Base-by-base conservation (phyloP, 2,888 invertebrate genomes). In the Hyppa rectilinea region DNA sequence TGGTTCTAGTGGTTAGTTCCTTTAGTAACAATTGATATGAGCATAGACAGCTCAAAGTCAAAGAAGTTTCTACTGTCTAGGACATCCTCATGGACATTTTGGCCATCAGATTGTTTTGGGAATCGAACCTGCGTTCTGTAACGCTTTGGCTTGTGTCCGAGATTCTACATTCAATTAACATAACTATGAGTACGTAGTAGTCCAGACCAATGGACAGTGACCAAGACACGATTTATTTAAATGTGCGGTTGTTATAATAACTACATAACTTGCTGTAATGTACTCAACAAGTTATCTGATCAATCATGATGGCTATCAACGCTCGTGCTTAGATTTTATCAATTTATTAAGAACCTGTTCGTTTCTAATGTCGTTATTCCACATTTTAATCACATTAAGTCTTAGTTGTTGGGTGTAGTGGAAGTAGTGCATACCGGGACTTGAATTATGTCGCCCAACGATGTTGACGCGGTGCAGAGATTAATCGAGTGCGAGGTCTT, bases 301-400 rank as follows among this genome's bases (percentile, higher is more conserved):
- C 71, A 77, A 81, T 79, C 79, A 71, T 29, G 71, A 77, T 78
- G 64, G 23, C 52, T 76, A 79, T 81, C 78, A 58, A 29, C 55
- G 60, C 66, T 60, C 71, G 66, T 70, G 59, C 50, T 66, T 47
- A 66, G 72, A 80, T 80, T 62, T 66, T 78, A 78, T 78, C 69
- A 69, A 66, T 73, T 78, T 78, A 66, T 82, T 82, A 66, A 61
- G 82, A 64, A 72, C 79, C 79, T 47, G 73, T 66, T 71, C 38
- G 43, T 38, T 67, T 31, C 31, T 77, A 71, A 81, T 71, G 81
- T 53, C 61, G 71, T 79, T 67, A 77, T 77, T 64, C 71, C 49
- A 53, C 66, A 71, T 81, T 81, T 81, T 76, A 76, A 69, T 66
- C 74, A 53, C 50, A 53, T 65, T 62, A 29, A 62, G 36, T 31